Conservation (phyloP, 2,888 invertebrate genomes). For the Agapetus fuscipes region DNA sequence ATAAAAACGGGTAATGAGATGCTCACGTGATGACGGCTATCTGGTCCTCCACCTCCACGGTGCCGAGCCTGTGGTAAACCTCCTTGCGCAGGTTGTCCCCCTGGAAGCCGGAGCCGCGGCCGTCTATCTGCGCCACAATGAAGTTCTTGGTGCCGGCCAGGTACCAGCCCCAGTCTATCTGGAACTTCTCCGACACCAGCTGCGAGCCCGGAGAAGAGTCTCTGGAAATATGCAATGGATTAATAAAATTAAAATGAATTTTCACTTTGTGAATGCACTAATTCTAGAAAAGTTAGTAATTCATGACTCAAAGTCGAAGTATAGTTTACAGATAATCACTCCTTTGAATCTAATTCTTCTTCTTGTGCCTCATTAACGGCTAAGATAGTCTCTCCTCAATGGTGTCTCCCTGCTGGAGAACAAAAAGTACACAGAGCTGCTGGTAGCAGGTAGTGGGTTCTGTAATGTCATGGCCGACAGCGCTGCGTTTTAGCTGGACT, state of each 20-base stretch:
- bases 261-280: too few species aligned
- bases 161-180: slow-evolving; percentile 77
- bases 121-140: slow-evolving; percentile 83
- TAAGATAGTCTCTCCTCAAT: too few species aligned
- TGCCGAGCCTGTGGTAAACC: slow-evolving; percentile 63
- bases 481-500: too few species aligned
- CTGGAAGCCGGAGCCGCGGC: slow-evolving; percentile 70
- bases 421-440: too few species aligned
- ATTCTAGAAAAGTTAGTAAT: slow-evolving; percentile 1
- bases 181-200: slow-evolving; percentile 71
- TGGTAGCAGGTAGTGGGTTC: too few species aligned
- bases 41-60: slow-evolving; percentile 70
- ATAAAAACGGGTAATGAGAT: background rate
- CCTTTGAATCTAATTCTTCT: too few species aligned
- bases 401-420: too few species aligned
- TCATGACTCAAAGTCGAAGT: too few species aligned
- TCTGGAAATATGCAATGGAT: slow-evolving; percentile 32
- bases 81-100: slow-evolving; percentile 66
- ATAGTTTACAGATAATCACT: too few species aligned
- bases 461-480: too few species aligned
- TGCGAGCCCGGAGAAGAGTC: slow-evolving; percentile 78
- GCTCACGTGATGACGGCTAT: slow-evolving; percentile 56
- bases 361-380: too few species aligned
- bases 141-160: slow-evolving; percentile 72
- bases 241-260: too few species aligned